Conservation (phyloP, 1,140 invertebrate species). For the Drosophila erecta region DNA sequence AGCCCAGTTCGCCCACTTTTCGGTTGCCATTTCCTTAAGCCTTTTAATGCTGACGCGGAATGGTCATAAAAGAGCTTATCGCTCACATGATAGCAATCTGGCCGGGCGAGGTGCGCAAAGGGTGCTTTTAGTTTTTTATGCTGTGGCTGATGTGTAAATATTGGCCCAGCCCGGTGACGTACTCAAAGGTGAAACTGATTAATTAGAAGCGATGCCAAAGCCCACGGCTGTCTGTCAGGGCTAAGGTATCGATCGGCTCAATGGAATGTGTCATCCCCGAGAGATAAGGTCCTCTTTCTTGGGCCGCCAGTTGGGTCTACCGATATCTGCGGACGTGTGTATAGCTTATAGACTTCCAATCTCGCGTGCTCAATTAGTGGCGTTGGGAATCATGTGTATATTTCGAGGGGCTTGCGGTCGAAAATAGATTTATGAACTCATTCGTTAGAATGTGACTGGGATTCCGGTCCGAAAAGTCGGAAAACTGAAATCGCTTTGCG, state of each 20-base stretch:
- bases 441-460: slow-evolving; percentile 9
- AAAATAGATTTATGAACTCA: slow-evolving; percentile 65
- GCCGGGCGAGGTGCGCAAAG: background rate
- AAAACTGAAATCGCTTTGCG: slow-evolving; percentile 5
- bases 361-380: slow-evolving; percentile 12
- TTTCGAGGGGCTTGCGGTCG: slow-evolving; percentile 15
- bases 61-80: slow-evolving; percentile 55
- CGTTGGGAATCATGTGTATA: slow-evolving; percentile 36
- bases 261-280: slow-evolving; percentile 34
- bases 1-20: background rate
- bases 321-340: background rate
- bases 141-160: slow-evolving; percentile 32
- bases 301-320: slow-evolving; percentile 7
- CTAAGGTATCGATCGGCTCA: slow-evolving; percentile 33
- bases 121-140: slow-evolving; percentile 45
- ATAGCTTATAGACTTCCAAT: slow-evolving; percentile 9
- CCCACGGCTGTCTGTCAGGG: slow-evolving; percentile 26
- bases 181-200: slow-evolving; percentile 43
- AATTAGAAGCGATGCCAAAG: slow-evolving; percentile 42
- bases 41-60: slow-evolving; percentile 34
- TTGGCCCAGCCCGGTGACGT: slow-evolving; percentile 33
- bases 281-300: slow-evolving; percentile 23
- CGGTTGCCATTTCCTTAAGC: background rate
- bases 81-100: slow-evolving; percentile 58
- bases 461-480: slow-evolving; percentile 15